Evolutionary conservation across 2,888 invertebrate species (phyloP), one percentile per base, ranked within the genome.

Genomic region (Poecilobothrus nobilitatus): DNA sequence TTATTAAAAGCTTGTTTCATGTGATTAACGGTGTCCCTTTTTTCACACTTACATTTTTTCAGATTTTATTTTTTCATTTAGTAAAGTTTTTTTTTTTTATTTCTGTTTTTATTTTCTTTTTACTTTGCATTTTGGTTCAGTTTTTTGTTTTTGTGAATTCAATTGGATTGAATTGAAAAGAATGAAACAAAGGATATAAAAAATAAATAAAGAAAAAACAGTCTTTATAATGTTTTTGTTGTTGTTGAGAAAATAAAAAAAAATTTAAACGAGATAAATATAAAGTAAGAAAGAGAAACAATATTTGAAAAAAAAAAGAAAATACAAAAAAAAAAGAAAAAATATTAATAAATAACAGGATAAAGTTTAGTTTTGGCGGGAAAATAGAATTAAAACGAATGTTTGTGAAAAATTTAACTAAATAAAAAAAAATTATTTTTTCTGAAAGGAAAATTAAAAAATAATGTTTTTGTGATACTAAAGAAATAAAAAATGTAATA

Each of bases 1-100:
- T 44, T 63, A 63, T 63, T 63, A 63, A 63, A 63, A 63, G 63
- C 63, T 63, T 22, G 27, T 63, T 63, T 63, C 63, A 22, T 63
- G 63, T 44, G 44, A 44, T 44, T 44, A 44, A 44, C 44, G 44
- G 44, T 44, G 44, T 44, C 44, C 44, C 12, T 44, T 44, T 44
- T 44, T 44, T 6, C n/a, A n/a, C n/a, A n/a, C n/a, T n/a, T n/a
- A n/a, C n/a, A n/a, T n/a, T n/a, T n/a, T n/a, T n/a, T n/a, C n/a
- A n/a, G n/a, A n/a, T n/a, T n/a, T n/a, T n/a, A n/a, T n/a, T n/a
- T n/a, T n/a, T n/a, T n/a, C n/a, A n/a, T n/a, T n/a, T n/a, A n/a
- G n/a, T n/a, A n/a, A n/a, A 10, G 10, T 44, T 44, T 12, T 12
- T 44, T 12, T 3, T 44, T 44, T 44, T 15, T 44, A 10, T 44